Evolutionary conservation across 2,888 invertebrate genomes (phyloP), one percentile per base, ranked within the genome.

Genomic region (Petrolisthes manimaculis): DNA sequence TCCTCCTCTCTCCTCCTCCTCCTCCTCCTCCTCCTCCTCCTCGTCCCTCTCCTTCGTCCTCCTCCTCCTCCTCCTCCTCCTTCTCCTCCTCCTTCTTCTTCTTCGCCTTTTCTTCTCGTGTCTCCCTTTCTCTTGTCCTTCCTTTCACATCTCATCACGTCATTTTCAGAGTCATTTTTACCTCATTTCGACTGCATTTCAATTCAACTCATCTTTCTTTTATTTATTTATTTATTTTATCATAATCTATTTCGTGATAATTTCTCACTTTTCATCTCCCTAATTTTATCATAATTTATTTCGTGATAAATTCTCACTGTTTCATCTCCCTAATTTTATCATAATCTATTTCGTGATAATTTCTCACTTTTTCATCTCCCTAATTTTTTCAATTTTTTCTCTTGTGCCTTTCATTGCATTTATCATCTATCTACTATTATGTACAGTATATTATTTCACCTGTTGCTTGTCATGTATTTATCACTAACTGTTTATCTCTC

Each of bases 241-340:
- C 61, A 6, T 14, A 61, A 9, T 61, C 61, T 61, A 6, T 61
- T 14, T 61, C 61, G 6, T 9, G 61, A 61, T 6, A 61, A 61
- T 61, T 9, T 61, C 61, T 61, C 61, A 9, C 61, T 61, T 61
- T 37, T 21, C 12, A 24, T 24, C 77, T 53, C 67, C n/a, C 18
- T 51, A 14, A 4, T 54, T 53, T 14, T 61, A 14, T 9, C 71
- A n/a, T 51, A 69, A n/a, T 21, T 69, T 74, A 37, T 24, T 53
- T 51, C 51, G 51, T 69, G 37, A 53, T 51, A n/a, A 53, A 56
- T 56, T 55, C 54, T 56, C 83, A 71, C 74, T 53, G 55, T 69
- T 71, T 83, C 74, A 51, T 83, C 53, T 54, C 53, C 74, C 83
- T 12, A 53, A 51, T 69, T 71, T 56, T 71, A 53, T 55, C 54